A percentile compares a stretch with the other conserved stretches of the same genome.
These are phyloP conservation scores for Trichopria drosophilae DNA, from an alignment of 2,888 invertebrate genomes.

Conservation along the genomic window DNA sequence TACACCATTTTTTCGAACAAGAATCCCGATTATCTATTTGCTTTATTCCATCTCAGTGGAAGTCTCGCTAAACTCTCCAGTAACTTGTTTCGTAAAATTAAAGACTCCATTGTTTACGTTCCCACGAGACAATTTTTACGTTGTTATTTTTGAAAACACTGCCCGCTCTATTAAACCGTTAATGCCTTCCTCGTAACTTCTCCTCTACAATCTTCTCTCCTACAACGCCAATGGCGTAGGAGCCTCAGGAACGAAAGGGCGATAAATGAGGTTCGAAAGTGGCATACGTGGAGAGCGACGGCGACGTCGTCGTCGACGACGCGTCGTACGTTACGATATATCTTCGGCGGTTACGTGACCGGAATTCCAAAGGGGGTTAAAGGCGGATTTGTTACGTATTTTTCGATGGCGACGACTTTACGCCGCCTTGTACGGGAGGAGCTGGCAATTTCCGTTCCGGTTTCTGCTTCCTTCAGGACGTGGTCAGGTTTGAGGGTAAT, in stretches of 20 bases:
- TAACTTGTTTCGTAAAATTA: no score
- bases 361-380: constrained; percentile 51
- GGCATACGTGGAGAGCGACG: constrained; percentile 51
- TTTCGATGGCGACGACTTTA: constrained; percentile 44
- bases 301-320: constrained; percentile 39
- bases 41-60: no score
- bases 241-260: constrained; percentile 41
- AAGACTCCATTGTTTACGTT: no score
- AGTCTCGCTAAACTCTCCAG: no score
- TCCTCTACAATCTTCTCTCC: no score
- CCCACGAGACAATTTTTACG: no score
- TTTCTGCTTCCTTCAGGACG: constrained; percentile 33
- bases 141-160: no score
- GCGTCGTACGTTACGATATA: constrained; percentile 51
- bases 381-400: constrained; percentile 58
- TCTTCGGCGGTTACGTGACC: constrained; percentile 54
- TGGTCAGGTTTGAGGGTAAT: constrained; percentile 20
- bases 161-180: no score
- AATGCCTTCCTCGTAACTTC: no score
- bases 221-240: background rate
- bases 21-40: no score
- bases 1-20: no score
- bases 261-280: constrained; percentile 55
- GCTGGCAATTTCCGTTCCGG: constrained; percentile 47
- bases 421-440: constrained; percentile 41